These are phyloP conservation scores for Aethina tumida DNA, from an alignment of 1,140 invertebrate genomes.

Conservation along the genomic window DNA sequence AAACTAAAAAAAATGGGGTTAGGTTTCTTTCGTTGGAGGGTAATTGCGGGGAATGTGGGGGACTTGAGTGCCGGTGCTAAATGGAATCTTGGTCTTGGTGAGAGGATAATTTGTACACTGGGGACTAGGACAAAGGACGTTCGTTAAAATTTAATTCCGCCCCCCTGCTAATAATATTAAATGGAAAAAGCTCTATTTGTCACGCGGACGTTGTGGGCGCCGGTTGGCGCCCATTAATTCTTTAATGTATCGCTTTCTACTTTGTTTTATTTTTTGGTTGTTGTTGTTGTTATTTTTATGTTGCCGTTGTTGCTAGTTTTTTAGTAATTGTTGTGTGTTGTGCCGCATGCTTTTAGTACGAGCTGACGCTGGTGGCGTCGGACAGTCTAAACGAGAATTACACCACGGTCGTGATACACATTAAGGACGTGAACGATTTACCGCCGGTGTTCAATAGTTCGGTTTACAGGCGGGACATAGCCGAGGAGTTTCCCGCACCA, in stretches of 20 bases:
- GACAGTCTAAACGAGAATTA: constrained; percentile 78
- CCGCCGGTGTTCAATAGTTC: constrained; percentile 65
- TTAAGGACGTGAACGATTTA: constrained; percentile 73
- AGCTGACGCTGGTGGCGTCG: constrained; percentile 75
- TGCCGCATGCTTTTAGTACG: constrained; percentile 51
- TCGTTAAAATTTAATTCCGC: too few relatives aligned
- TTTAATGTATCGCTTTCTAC: background rate
- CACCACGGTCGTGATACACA: constrained; percentile 64
- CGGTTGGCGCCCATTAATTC: constrained; percentile 1
- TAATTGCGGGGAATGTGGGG: too few relatives aligned
- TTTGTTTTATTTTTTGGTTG: background rate
- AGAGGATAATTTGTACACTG: too few relatives aligned
- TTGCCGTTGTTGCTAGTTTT: constrained; percentile 12
- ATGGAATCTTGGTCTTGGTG: too few relatives aligned
- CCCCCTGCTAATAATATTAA: too few relatives aligned
- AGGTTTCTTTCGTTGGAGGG: too few relatives aligned
- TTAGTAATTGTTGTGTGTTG: constrained; percentile 22
- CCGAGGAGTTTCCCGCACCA: constrained; percentile 52
- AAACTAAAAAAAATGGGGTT: too few relatives aligned
- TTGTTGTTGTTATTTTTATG: constrained; percentile 1
- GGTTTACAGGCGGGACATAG: constrained; percentile 53
- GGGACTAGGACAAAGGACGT: too few relatives aligned
- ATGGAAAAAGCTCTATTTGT: too few relatives aligned
- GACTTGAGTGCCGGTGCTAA: too few relatives aligned
- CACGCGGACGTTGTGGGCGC: too few relatives aligned